Percentiles rank a stretch among this genome's conserved stretches.
These are phyloP conservation scores for Choristoneura rosaceana DNA, from an alignment of 2,888 invertebrate genomes.

Conservation along the genomic window DNA sequence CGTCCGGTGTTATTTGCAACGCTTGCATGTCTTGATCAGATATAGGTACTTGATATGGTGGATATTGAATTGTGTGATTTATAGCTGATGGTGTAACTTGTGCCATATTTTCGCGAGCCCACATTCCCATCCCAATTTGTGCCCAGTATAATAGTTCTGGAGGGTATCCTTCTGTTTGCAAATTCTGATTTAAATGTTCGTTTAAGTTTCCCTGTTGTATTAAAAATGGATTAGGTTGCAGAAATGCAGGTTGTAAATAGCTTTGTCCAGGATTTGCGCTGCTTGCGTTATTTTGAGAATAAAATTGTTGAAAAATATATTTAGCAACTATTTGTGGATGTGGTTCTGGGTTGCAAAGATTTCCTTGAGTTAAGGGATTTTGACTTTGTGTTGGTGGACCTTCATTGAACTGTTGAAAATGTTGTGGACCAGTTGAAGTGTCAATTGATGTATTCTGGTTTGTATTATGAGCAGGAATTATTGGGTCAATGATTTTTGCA, in stretches of 20 bases:
- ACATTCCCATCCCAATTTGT: neutral
- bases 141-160: neutral
- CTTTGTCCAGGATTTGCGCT: neutral
- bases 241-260: neutral
- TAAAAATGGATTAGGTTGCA: neutral
- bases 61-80: neutral
- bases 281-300: neutral
- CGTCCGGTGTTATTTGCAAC: neutral
- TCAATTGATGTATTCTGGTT: neutral
- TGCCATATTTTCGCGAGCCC: neutral
- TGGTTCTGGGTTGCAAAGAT: neutral
- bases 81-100: neutral
- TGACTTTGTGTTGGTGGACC: neutral
- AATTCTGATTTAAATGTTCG: neutral
- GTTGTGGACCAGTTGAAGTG: neutral
- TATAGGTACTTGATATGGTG: neutral
- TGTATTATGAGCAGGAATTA: neutral
- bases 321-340: neutral
- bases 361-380: no score
- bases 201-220: neutral
- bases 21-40: neutral
- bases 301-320: neutral
- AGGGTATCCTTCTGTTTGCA: neutral
- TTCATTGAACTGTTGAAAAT: neutral
- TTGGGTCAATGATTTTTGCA: neutral